Evolutionary conservation across 92 coral and sea anemone species (phyloP).

Genomic region (Virgularia gustaviana): DNA sequence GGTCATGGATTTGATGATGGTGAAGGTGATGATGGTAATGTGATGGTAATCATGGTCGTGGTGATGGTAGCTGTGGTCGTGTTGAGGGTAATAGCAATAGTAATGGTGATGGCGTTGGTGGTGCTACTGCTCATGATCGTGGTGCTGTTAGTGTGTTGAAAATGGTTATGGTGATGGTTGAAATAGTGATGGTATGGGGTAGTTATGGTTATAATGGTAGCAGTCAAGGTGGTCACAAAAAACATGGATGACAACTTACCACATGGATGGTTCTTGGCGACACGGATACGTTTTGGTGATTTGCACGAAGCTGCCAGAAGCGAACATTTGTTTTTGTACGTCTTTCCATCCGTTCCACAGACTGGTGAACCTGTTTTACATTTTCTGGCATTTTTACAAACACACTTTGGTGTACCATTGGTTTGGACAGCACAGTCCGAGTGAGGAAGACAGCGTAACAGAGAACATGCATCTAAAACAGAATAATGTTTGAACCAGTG

Average conservation of each 20-base stretch:
- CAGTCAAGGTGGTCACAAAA: too few relatives aligned
- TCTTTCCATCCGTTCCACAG: slow-evolving; percentile 84
- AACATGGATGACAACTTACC: slow-evolving; percentile 9
- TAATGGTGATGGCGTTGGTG: background rate
- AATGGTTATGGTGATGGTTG: too few relatives aligned
- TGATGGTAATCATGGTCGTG: background rate
- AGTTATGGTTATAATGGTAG: too few relatives aligned
- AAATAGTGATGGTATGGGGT: too few relatives aligned
- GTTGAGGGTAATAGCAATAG: background rate
- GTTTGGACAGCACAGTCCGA: slow-evolving; percentile 23
- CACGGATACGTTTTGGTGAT: slow-evolving; percentile 24
- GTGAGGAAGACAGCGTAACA: slow-evolving; percentile 12
- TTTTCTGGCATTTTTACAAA: slow-evolving; percentile 66
- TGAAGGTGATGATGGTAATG: background rate
- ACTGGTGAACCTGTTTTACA: slow-evolving; percentile 68
- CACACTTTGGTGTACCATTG: slow-evolving; percentile 58
- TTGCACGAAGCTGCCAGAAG: slow-evolving; percentile 56
- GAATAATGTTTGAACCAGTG: too few relatives aligned
- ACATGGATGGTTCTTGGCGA: slow-evolving; percentile 31
- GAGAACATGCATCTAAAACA: slow-evolving; percentile 31
- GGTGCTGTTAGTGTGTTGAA: too few relatives aligned
- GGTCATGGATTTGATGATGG: background rate
- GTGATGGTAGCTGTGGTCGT: background rate
- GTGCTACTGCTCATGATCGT: too few relatives aligned
- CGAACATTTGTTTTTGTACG: slow-evolving; percentile 74